Conservation (phyloP, 2,888 invertebrate genomes). For the Lepidocyrtinus sp. region DNA sequence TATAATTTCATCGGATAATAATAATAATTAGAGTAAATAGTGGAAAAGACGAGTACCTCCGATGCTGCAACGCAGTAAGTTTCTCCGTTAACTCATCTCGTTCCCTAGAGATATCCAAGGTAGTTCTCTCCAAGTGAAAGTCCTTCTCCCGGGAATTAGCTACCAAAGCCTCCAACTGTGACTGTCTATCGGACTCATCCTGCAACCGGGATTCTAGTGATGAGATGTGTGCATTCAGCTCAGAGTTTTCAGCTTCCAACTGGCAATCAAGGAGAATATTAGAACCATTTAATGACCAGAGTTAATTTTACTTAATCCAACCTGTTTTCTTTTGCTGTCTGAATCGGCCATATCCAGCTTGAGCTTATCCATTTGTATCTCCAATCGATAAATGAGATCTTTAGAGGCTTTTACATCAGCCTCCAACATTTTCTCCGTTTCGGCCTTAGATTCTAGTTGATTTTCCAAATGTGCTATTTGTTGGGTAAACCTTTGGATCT, state of each 20-base stretch:
- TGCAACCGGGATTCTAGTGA: conserved; percentile 54
- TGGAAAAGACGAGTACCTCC: conserved; percentile 47
- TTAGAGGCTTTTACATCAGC: conserved; percentile 61
- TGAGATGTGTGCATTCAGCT: conserved; percentile 55
- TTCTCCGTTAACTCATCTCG: conserved; percentile 49
- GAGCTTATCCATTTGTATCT: conserved; percentile 64
- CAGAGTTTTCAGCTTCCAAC: conserved; percentile 63
- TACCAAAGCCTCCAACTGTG: conserved; percentile 61
- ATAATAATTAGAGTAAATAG: background rate
- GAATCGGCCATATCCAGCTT: conserved; percentile 63
- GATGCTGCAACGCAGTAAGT: conserved; percentile 50
- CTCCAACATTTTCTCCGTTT: conserved; percentile 57
- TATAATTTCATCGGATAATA: too few species aligned
- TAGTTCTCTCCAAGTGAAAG: conserved; percentile 49
- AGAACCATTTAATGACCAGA: background rate
- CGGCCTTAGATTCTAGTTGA: conserved; percentile 40
- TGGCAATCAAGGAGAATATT: conserved; percentile 40
- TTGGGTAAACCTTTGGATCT: conserved; percentile 63
- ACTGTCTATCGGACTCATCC: conserved; percentile 49
- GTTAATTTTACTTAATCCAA: conserved; percentile 25
- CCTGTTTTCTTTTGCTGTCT: conserved; percentile 64
- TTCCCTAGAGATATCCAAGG: conserved; percentile 52
- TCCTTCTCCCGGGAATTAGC: conserved; percentile 64
- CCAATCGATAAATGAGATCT: conserved; percentile 61
- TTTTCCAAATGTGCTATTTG: conserved; percentile 63